Conservation (phyloP, 2,888 invertebrate species). For the Liopterus haemorrhoidalis region DNA sequence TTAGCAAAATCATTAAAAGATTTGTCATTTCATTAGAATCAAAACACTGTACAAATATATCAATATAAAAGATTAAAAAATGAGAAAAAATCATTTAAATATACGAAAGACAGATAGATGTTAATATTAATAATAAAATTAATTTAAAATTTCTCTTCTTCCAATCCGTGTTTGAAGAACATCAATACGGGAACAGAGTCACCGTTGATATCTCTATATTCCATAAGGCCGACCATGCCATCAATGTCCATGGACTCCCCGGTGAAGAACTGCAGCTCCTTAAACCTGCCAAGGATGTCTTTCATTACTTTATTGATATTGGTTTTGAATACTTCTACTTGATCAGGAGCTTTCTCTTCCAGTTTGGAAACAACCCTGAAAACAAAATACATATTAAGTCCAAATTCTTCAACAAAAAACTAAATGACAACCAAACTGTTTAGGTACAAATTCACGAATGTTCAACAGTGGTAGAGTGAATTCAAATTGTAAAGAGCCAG, state of each 20-base stretch:
- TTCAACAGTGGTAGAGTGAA: too few relatives aligned
- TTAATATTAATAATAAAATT: too few relatives aligned
- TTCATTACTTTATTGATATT: conserved; percentile 93
- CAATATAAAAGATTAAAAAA: conserved; percentile 13
- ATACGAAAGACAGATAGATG: too few relatives aligned
- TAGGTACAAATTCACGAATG: too few relatives aligned
- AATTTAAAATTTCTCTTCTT: conserved; percentile 92
- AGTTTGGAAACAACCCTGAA: conserved; percentile 71
- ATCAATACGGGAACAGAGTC: conserved; percentile 80
- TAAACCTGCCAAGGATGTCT: conserved; percentile 82
- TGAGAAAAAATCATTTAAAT: too few relatives aligned
- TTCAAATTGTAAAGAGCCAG: too few relatives aligned
- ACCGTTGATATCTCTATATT: conserved; percentile 85
- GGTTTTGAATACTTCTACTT: conserved; percentile 82
- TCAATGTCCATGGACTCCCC: conserved; percentile 93
- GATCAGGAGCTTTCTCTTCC: conserved; percentile 73
- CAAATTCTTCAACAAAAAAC: too few relatives aligned
- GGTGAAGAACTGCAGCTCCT: conserved; percentile 86
- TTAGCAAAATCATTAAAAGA: too few relatives aligned
- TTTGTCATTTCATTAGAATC: not conserved
- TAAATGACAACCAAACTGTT: too few relatives aligned
- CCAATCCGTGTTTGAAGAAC: conserved; percentile 94
- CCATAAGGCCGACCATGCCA: conserved; percentile 88
- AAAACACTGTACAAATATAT: conserved; percentile 8
- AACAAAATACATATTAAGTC: conserved; percentile 35